Percentiles rank a stretch among this genome's conserved stretches.
These are phyloP conservation scores for Lapara coniferarum DNA, from an alignment of 2,888 invertebrate species.

Conservation along the genomic window DNA sequence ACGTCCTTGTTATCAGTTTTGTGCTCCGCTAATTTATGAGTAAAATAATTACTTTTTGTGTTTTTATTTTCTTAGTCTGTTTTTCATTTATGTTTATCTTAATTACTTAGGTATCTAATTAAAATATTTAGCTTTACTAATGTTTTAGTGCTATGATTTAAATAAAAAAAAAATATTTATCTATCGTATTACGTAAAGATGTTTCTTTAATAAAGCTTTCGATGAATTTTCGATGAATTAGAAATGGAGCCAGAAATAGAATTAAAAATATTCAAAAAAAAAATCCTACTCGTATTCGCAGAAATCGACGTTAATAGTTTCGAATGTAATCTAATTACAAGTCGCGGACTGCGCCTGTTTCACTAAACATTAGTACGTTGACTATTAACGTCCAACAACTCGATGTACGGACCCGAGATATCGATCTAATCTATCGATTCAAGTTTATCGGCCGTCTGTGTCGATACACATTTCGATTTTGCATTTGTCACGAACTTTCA, in stretches of 20 bases:
- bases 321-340: slow-evolving; percentile 12
- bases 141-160: too few relatives aligned
- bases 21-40: slow-evolving; percentile 51
- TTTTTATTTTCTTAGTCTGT: slow-evolving; percentile 29
- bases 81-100: not conserved
- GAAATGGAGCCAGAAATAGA: too few relatives aligned
- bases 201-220: too few relatives aligned
- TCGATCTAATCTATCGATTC: slow-evolving; percentile 73
- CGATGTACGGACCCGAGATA: slow-evolving; percentile 15
- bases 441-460: slow-evolving; percentile 70
- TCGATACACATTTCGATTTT: slow-evolving; percentile 68
- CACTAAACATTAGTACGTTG: slow-evolving; percentile 13
- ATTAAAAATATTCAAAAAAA: too few relatives aligned
- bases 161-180: too few relatives aligned
- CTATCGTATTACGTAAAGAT: too few relatives aligned
- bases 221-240: too few relatives aligned
- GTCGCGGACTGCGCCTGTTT: slow-evolving; percentile 2
- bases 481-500: slow-evolving; percentile 72
- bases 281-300: not conserved
- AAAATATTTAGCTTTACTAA: too few relatives aligned
- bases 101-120: too few relatives aligned
- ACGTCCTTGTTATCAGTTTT: slow-evolving; percentile 48
- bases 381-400: slow-evolving; percentile 17
- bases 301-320: not conserved
- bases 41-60: slow-evolving; percentile 53